Base-by-base conservation (phyloP, 2,888 invertebrate species). In the Metellina segmentata region DNA sequence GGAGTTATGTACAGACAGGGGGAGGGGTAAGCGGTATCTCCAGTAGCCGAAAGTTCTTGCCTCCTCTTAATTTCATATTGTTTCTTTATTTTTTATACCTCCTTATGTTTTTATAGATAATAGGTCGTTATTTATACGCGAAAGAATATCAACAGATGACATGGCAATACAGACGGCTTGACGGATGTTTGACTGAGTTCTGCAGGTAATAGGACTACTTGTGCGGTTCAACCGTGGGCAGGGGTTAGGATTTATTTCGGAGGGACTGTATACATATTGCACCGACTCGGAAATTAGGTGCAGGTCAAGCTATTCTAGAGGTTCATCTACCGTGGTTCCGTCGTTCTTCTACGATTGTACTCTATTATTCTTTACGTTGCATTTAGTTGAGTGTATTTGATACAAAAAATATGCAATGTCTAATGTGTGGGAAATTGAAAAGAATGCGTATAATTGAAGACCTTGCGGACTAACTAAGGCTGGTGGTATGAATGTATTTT, bases 121-220 rank as follows among this genome's bases (percentile, higher is more conserved):
- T 91, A 81, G 87, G 81, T 91, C 91, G 78, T 91, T 91, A 91
- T 87, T 91, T 87, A 91, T 91, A 87, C 51, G 90, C 9, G 87
- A 82, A 61, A 71, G 82, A 52, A 78, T 82, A 82, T 83, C 82
- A 87, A 91, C 87, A 87, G 82, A 82, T 91, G 91, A 91, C 87
- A 87, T 81, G 91, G 85, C 85, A 90, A 86, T 90, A 48, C 81
- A 77, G 86, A 61, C 61, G 78, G 69, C 48, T 83, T 78, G 87
- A 87, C 86, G 82, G 82, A 88, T 88, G 88, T 75, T 81, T 88
- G 88, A 78, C 70, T 81, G 81, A 81, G 81, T 74, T 90, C 61
- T 74, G 49, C 69, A 16, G 48, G 48, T 81, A 86, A 85, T 86
- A 61, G 70, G 49, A 75, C 91, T 75, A 74, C 90, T 71, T 91